Base-by-base conservation (phyloP, 2,888 invertebrate genomes). In the Scelioninae gen. 2 region DNA sequence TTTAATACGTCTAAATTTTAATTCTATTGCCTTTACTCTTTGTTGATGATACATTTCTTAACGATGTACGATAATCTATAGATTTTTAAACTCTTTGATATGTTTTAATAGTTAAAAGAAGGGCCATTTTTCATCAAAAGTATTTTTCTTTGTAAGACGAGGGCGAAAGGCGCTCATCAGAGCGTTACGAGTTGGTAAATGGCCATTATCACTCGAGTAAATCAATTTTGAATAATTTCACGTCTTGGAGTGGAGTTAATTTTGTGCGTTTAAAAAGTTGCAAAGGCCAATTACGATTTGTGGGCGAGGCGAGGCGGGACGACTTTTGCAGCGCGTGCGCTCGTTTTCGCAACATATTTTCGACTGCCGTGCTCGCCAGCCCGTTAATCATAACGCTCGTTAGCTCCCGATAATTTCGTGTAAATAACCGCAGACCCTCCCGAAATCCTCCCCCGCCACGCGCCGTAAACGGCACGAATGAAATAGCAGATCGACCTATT, bases 351-450 rank as follows among this genome's bases (percentile, higher is more conserved):
- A 57, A 19, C 63, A 48, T 46, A 73, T 64, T 73, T 73, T 73
- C 72, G 67, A 52, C 61, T 57, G 71, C 68, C 68, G 60, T 64
- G 53, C 64, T 60, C 50, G 60, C 65, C 74, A 76, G 78, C 76
- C 78, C 78, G 80, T 81, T 81, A 81, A 80, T 80, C 79, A 80
- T 76, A 69, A 50, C 60, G 77, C 80, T 81, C 79, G 79, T 81
- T 81, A 78, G 79, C 79, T 80, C 77, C 79, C 77, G 81, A 80
- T 80, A 76, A 78, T 78, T 81, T 76, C 68, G 75, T 78, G 76
- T 78, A 78, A 79, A 79, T 76, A 76, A 69, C 64, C 68, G 46
- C 22, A 58, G 67, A 67, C 64, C 69, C 65, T 69, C 52, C 61
- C 50, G 41, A 35, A 63, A 57, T 58, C 68, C 57, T 58, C 65